Evolutionary conservation across 2,888 invertebrate genomes (phyloP), one percentile per base, ranked within the genome.

Genomic region (Tribolium freemani): DNA sequence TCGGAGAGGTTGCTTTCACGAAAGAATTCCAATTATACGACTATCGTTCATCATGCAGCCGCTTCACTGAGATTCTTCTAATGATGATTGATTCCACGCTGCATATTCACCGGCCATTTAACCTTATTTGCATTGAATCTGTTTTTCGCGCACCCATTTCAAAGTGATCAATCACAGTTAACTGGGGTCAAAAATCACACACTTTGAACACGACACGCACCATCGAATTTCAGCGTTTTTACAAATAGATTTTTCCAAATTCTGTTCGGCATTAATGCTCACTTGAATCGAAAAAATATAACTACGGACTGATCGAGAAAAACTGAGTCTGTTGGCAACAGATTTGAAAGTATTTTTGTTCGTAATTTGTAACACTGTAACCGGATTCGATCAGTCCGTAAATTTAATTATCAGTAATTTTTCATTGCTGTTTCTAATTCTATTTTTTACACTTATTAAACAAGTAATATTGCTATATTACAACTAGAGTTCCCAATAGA

Each of bases 91-190:
- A 68, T 67, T 53, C 45, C 54, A 51, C n/a, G 30, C 16, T 38
- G 53, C 64, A 51, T 46, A 58, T 68, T 68, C 68, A 68, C 68
- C 50, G 48, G 8, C 30, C 68, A 68, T 68, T 68, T 68, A 68
- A 68, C 68, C 48, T 50, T 20, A 68, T 68, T 68, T 58, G 68
- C 68, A 68, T 68, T 57, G 21, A 58, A 68, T 45, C 51, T 58
- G 58, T 50, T 68, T 68, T 58, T 68, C 50, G 58, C 48, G 38
- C 31, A 13, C 53, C 38, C n/a, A 51, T 64, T 13, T 51, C 63
- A 21, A 26, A 13, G 53, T 21, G 6, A 64, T 64, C 63, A 51
- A 64, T 64, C 63, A 64, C 51, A 31, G n/a, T 26, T 53, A 61
- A 61, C 61, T 50, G 48, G 13, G 48, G 16, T 48, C 48, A 48